Evolutionary conservation across 2,888 invertebrate genomes (phyloP).

Genomic region (Antitype chi): DNA sequence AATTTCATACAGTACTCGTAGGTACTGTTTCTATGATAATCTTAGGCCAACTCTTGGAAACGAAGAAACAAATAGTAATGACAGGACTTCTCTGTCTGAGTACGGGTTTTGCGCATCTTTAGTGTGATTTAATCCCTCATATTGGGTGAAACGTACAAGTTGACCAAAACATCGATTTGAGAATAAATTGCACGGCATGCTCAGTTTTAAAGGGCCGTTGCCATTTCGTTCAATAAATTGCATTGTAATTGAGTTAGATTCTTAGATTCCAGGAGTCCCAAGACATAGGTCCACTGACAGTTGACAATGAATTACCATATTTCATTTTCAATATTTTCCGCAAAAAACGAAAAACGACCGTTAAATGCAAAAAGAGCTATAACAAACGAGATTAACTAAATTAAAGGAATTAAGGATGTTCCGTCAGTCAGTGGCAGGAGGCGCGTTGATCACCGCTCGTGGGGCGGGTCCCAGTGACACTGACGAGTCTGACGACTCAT

Average conservation of each 20-base stretch:
- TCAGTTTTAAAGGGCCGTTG: neutral
- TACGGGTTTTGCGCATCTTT: neutral
- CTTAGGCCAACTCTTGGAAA: neutral
- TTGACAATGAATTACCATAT: neutral
- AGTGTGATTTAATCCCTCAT: neutral
- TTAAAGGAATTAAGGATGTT: slow-evolving; percentile 68
- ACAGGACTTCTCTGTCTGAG: neutral
- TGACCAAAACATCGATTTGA: neutral
- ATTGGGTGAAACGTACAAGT: no score
- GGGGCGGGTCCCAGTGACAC: slow-evolving; percentile 77
- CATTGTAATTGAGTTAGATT: neutral
- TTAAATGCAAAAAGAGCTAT: slow-evolving; percentile 36
- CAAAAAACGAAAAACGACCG: slow-evolving; percentile 1
- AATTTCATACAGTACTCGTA: neutral
- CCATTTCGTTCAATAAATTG: neutral
- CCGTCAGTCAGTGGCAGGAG: slow-evolving; percentile 67
- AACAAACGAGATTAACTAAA: slow-evolving; percentile 68
- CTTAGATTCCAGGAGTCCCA: neutral
- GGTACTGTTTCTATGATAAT: neutral
- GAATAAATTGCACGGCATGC: neutral
- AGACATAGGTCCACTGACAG: no score
- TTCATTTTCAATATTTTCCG: neutral
- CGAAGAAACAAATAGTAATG: no score
- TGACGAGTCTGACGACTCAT: slow-evolving; percentile 86
- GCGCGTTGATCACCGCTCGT: slow-evolving; percentile 60